Conservation (phyloP, 2,888 invertebrate species). For the Stenotaenia linearis region DNA sequence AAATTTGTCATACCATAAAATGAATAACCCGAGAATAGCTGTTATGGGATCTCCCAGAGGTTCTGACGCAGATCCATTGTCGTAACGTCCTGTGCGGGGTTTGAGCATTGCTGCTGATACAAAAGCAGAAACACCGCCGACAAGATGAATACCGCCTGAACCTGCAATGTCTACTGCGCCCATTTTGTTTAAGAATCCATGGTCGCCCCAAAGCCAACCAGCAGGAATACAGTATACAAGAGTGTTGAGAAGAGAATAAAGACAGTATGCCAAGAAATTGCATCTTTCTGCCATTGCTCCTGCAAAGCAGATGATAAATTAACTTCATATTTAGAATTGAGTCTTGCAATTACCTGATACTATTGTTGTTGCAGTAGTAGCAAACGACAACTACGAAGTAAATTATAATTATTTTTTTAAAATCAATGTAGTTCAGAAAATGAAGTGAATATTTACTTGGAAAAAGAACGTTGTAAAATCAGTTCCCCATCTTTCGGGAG, state of each 20-base stretch:
- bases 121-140: slow-evolving; percentile 70
- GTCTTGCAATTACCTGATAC: slow-evolving; percentile 55
- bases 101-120: slow-evolving; percentile 86
- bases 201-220: slow-evolving; percentile 87
- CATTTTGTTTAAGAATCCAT: slow-evolving; percentile 74
- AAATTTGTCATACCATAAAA: slow-evolving; percentile 61
- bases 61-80: slow-evolving; percentile 65
- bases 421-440: neutral
- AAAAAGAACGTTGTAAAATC: slow-evolving; percentile 47
- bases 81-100: slow-evolving; percentile 70
- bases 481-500: slow-evolving; percentile 42
- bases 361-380: slow-evolving; percentile 84
- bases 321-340: slow-evolving; percentile 1
- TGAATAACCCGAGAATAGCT: slow-evolving; percentile 84
- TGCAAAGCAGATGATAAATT: neutral
- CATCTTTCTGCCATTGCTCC: slow-evolving; percentile 95
- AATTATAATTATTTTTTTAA: slow-evolving; percentile 30
- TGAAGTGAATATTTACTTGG: slow-evolving; percentile 39
- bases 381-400: slow-evolving; percentile 58
- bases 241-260: slow-evolving; percentile 83
- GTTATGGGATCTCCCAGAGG: slow-evolving; percentile 84
- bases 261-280: slow-evolving; percentile 82
- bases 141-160: slow-evolving; percentile 78
- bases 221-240: slow-evolving; percentile 87
- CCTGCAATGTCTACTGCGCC: slow-evolving; percentile 91